Evolutionary conservation across 2,888 invertebrate genomes (phyloP).

Genomic region (Dicyrtomina minuta): DNA sequence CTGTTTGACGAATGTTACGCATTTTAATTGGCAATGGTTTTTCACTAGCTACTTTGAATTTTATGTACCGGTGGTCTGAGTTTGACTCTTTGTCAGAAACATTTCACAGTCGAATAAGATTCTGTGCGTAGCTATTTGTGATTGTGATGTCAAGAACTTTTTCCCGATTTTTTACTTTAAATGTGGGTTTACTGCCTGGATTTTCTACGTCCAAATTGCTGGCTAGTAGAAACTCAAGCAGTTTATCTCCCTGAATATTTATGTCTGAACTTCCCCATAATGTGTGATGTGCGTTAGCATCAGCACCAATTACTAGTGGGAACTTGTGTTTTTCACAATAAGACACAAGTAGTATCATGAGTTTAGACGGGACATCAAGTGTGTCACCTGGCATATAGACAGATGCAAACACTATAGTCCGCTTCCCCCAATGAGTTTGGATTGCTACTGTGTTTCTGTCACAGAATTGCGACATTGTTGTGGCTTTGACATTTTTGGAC

Average conservation of each 20-base stretch:
- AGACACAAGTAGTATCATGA: too few relatives aligned
- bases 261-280: conserved; percentile 34
- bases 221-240: conserved; percentile 22
- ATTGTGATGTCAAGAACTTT: conserved; percentile 38
- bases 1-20: conserved; percentile 27
- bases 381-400: background rate
- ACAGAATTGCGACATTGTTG: background rate
- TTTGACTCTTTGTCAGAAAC: conserved; percentile 26
- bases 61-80: conserved; percentile 38
- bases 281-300: conserved; percentile 39
- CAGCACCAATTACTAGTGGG: conserved; percentile 32
- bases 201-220: conserved; percentile 33
- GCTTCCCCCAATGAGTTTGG: background rate
- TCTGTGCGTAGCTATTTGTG: background rate
- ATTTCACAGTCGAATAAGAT: conserved; percentile 21
- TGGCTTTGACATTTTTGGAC: background rate
- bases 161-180: conserved; percentile 19
- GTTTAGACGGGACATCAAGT: background rate
- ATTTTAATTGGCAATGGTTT: background rate
- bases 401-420: background rate
- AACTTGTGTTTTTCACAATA: background rate
- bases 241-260: conserved; percentile 28
- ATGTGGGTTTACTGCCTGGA: conserved; percentile 1
- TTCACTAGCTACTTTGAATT: background rate
- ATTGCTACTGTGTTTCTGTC: background rate